A percentile compares a stretch with the other conserved stretches of the same genome.
Conservation (phyloP, 1,140 invertebrate species). For the Uloborus diversus region DNA sequence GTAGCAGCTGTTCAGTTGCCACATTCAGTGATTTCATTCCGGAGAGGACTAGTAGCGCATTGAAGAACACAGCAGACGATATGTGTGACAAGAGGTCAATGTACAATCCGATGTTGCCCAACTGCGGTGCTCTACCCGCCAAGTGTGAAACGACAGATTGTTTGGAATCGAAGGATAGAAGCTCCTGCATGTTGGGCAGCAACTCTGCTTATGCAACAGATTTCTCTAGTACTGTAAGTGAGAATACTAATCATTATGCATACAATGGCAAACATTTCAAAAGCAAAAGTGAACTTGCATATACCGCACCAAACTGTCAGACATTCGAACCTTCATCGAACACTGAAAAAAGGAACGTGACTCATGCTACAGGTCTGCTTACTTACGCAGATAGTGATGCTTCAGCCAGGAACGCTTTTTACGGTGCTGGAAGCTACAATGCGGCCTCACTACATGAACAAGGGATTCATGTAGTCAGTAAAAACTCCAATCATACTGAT, state of each 20-base stretch:
- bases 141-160: conserved; percentile 20
- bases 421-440: background rate
- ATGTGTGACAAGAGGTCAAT: background rate
- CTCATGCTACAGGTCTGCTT: background rate
- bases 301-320: background rate
- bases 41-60: background rate
- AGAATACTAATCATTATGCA: background rate
- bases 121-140: background rate
- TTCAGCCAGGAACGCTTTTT: background rate
- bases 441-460: background rate
- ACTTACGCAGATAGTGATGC: background rate
- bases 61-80: background rate
- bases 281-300: background rate
- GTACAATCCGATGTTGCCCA: background rate
- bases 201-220: background rate
- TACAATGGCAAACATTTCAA: background rate
- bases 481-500: background rate
- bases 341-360: background rate
- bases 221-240: background rate
- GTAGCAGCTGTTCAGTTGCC: background rate
- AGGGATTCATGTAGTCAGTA: background rate
- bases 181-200: conserved; percentile 16
- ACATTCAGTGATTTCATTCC: background rate
- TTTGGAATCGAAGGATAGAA: background rate
- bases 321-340: background rate